Conservation (phyloP, 1,140 invertebrate genomes). For the Acromyrmex charruanus region DNA sequence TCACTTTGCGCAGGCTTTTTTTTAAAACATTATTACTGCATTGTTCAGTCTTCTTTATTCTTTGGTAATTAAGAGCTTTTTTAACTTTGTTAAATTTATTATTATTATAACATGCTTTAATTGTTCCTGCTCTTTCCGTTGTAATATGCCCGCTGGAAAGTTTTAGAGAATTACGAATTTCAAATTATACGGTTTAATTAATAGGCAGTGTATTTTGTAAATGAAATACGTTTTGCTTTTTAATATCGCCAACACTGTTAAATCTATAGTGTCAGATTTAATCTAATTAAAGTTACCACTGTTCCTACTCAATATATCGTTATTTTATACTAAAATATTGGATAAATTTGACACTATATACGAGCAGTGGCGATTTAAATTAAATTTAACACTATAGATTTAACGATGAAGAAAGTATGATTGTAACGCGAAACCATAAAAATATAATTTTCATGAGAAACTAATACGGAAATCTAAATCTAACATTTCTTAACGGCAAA, state of each 20-base stretch:
- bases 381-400: no score
- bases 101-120: neutral
- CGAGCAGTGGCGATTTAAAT: no score
- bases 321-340: no score
- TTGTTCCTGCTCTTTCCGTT: neutral
- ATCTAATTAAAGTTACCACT: no score
- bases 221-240: neutral
- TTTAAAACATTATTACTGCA: neutral
- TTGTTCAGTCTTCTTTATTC: constrained; percentile 8
- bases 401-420: neutral
- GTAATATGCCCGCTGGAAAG: neutral
- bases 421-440: neutral
- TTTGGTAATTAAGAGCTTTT: constrained; percentile 2
- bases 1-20: neutral
- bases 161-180: neutral
- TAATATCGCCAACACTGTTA: no score
- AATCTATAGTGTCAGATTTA: no score
- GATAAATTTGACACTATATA: no score
- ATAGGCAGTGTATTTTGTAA: constrained; percentile 3
- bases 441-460: neutral
- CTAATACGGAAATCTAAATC: neutral
- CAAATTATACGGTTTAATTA: neutral
- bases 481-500: neutral
- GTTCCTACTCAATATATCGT: no score
- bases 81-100: constrained; percentile 12